phyloP scores from a whole-genome alignment of 2,797 vertebrate species.

The Oreonectes daqikongensis region DNA sequence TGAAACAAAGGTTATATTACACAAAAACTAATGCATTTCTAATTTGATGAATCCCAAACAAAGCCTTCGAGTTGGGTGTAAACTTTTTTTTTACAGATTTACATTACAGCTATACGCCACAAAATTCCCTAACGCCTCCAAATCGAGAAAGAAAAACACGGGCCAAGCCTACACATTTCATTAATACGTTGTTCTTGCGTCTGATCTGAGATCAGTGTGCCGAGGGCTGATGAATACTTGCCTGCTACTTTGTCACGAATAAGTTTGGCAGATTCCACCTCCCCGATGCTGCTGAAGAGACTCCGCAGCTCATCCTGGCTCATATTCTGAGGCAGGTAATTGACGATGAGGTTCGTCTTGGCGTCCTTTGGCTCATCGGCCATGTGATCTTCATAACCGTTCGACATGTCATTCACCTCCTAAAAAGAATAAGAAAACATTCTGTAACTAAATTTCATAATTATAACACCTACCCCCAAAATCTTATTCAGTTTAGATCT shows the following conservation, averaged over 20 bases:
- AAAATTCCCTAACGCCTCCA: background rate
- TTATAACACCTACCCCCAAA: no score
- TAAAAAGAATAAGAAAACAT: constrained; percentile 49
- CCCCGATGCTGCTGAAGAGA: constrained; percentile 96
- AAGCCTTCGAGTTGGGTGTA: background rate
- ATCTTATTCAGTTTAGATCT: no score
- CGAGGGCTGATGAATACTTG: constrained; percentile 64
- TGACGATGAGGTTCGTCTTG: constrained; percentile 97
- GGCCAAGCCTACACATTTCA: background rate
- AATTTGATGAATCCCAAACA: background rate
- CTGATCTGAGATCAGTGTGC: background rate
- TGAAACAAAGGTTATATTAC: constrained; percentile 6
- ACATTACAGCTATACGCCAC: background rate
- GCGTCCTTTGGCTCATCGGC: constrained; percentile 93
- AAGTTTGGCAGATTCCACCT: constrained; percentile 96
- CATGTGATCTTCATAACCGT: constrained; percentile 99
- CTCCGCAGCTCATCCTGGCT: constrained; percentile 95
- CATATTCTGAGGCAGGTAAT: constrained; percentile 99
- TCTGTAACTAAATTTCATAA: no score
- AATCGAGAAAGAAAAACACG: background rate
- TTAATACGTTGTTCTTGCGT: background rate
- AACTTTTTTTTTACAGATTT: background rate
- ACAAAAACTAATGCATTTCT: background rate
- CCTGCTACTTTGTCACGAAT: constrained; percentile 98
- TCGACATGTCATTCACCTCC: constrained; percentile 92